phyloP scores from a whole-genome alignment of 1,140 invertebrate genomes.

The Trypoxylus dichotomus region DNA sequence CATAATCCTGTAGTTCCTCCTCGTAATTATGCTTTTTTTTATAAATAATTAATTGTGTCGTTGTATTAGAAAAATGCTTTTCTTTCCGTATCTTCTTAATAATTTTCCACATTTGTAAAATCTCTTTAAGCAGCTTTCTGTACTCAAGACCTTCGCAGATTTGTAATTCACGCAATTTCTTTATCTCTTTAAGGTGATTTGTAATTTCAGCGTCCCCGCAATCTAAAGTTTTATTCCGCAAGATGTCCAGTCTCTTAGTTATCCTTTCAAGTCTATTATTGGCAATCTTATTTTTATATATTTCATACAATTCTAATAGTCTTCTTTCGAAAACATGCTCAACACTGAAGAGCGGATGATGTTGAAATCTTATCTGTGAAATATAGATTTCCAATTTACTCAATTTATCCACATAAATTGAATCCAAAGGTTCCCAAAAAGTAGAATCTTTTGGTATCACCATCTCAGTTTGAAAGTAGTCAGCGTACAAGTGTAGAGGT shows the following conservation, averaged over 20 bases:
- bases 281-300: constrained; percentile 43
- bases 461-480: not conserved
- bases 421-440: not conserved
- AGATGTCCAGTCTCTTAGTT: constrained; percentile 46
- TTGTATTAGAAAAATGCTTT: constrained; percentile 50
- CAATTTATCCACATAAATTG: constrained; percentile 28
- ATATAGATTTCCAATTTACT: constrained; percentile 49
- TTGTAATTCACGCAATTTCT: constrained; percentile 47
- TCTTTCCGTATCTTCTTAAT: constrained; percentile 47
- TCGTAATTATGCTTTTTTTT: constrained; percentile 42
- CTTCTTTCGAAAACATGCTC: constrained; percentile 52
- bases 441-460: constrained; percentile 18
- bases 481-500: not conserved
- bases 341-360: constrained; percentile 50
- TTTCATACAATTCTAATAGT: constrained; percentile 48
- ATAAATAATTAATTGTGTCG: constrained; percentile 50
- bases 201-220: not conserved
- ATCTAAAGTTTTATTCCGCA: constrained; percentile 40
- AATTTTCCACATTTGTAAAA: constrained; percentile 50
- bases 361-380: constrained; percentile 47
- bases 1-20: constrained; percentile 41
- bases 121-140: constrained; percentile 44
- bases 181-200: constrained; percentile 41
- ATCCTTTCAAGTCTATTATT: constrained; percentile 44
- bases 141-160: constrained; percentile 45